Percentiles rank a stretch among this genome's conserved stretches.
Evolutionary conservation across 2,113 vertebrate genomes (phyloP).

Genomic region (Himantopus leucocephalus): DNA sequence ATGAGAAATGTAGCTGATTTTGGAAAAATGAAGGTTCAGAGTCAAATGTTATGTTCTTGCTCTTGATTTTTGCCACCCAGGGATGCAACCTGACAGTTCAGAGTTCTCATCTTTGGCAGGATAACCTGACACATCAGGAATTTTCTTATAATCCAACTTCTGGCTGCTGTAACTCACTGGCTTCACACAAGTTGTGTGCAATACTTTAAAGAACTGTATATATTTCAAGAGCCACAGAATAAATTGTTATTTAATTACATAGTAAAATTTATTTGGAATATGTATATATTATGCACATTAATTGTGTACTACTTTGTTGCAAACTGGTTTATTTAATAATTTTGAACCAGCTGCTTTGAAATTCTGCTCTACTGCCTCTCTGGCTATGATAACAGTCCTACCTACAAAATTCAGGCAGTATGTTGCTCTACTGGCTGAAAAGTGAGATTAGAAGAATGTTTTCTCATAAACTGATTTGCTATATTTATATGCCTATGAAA

Average conservation of each 20-base stretch:
- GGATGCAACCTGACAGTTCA: background rate
- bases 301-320: background rate
- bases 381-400: background rate
- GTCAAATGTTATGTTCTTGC: background rate
- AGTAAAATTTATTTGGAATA: background rate
- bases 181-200: background rate
- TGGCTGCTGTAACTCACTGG: background rate
- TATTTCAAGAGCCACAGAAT: background rate
- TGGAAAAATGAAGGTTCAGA: background rate
- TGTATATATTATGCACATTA: background rate
- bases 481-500: background rate
- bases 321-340: background rate
- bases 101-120: background rate
- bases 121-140: background rate
- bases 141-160: background rate
- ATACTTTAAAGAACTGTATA: background rate
- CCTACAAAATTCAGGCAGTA: background rate
- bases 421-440: background rate
- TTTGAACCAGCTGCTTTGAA: background rate
- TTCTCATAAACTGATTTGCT: background rate
- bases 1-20: background rate
- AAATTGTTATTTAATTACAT: background rate
- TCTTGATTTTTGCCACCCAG: background rate
- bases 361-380: background rate
- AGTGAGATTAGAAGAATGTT: background rate